Evolutionary conservation across 2,888 invertebrate species (phyloP).

Genomic region (Orchesella flavescens): DNA sequence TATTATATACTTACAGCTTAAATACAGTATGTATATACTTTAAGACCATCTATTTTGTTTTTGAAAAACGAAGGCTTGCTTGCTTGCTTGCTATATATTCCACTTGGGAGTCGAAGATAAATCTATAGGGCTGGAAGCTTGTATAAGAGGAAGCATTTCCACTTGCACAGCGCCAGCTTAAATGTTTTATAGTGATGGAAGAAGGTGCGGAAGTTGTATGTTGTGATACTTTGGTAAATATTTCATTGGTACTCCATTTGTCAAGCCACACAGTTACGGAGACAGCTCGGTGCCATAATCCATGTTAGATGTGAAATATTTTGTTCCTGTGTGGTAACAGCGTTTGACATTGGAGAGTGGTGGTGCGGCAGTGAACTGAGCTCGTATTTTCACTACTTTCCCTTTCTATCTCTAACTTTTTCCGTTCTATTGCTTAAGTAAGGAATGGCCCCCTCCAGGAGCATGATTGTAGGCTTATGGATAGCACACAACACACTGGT

Average conservation of each 20-base stretch:
- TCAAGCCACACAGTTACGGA: slow-evolving; percentile 44
- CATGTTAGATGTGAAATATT: slow-evolving; percentile 25
- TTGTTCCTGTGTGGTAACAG: slow-evolving; percentile 15
- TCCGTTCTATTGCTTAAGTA: neutral
- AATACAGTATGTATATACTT: neutral
- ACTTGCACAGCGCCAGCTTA: neutral
- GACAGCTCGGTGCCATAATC: slow-evolving; percentile 56
- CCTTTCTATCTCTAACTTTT: slow-evolving; percentile 6
- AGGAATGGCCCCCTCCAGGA: neutral
- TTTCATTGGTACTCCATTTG: slow-evolving; percentile 55
- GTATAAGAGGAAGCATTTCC: no score
- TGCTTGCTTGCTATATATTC: no score
- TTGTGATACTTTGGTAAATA: slow-evolving; percentile 40
- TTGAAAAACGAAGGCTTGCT: no score
- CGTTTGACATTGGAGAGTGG: slow-evolving; percentile 19
- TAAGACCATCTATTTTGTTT: no score
- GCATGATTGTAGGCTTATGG: neutral
- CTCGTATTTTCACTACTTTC: neutral
- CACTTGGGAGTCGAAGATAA: no score
- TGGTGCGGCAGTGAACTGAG: neutral
- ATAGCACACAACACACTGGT: neutral
- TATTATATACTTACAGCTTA: neutral
- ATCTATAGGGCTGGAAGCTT: no score
- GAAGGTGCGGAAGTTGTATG: slow-evolving; percentile 51
- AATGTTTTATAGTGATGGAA: slow-evolving; percentile 41